Evolutionary conservation across 53 echinoderm and acorn worm species (phyloP), one percentile per base, ranked within the genome.

Genomic region (Zoroaster sp.): DNA sequence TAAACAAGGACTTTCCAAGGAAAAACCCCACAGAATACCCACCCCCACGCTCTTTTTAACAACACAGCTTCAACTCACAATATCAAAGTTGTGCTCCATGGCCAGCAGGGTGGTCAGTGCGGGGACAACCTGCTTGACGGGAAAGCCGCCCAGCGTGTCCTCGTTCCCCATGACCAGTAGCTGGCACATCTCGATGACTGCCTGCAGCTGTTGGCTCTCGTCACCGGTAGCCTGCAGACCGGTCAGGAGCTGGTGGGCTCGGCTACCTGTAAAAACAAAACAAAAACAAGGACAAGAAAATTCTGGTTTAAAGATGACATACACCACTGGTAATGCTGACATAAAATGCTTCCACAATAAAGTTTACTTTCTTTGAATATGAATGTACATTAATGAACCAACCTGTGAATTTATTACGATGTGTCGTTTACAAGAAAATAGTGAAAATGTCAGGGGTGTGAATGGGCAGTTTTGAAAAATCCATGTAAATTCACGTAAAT

Each of bases 71-170:
- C 31, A 18, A 91, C 97, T 95, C 82, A 97, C 97, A 35, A 98
- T 98, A 81, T 98, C 99, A 96, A 98, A 98, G 89, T 98, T 98
- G 51, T 98, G 95, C 80, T 98, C 99, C 99, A 98, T 95, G 66
- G 93, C 91, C 18, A 98, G 90, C 12, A 98, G 94, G 3, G 78
- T 98, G 74, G 93, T 98, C 51, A 98, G 91, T 34, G 99, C 99
- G 13, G 99, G 99, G 28, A 98, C 99, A 55, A 95, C 99, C 93
- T 98, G 99, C 46, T 98, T 98, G 88, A 98, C 95, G 8, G 99
- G 99, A 90, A 98, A 98, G 44, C 99, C 99, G 78, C 98, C 98
- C 25, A 98, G 88, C 3, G 99, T 98, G 79, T 98, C 99, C 71
- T 98, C 99, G 39, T 98, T 98, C 3, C 99, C 99, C 99, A 98